phyloP scores from a whole-genome alignment of 2,113 vertebrate genomes.

The Pampusana beccarii region DNA sequence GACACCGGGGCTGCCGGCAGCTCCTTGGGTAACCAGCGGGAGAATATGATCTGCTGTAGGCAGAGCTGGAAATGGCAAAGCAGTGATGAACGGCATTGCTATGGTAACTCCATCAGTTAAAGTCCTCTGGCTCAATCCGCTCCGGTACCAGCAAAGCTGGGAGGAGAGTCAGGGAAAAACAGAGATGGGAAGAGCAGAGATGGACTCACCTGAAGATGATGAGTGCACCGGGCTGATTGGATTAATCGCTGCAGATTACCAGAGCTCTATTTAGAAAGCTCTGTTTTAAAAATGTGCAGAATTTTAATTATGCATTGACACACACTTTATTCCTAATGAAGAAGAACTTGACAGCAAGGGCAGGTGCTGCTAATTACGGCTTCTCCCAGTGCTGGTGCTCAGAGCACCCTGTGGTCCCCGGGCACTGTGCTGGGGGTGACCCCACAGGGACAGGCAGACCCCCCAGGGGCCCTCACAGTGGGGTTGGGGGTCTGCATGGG shows the following conservation, averaged over 20 bases:
- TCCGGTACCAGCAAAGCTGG: background rate
- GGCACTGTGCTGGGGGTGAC: accelerated
- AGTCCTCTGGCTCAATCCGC: background rate
- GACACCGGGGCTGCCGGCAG: background rate
- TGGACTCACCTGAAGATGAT: constrained; percentile 33
- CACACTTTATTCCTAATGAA: background rate
- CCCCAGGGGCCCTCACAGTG: accelerated
- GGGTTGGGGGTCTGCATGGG: background rate
- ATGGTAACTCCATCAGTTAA: constrained; percentile 56
- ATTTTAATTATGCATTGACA: constrained; percentile 47
- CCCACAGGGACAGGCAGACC: background rate
- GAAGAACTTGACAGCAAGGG: constrained; percentile 14
- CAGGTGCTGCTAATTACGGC: background rate
- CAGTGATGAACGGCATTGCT: constrained; percentile 33
- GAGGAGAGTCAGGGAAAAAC: background rate
- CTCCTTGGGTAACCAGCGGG: background rate
- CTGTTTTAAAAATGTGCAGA: constrained; percentile 35
- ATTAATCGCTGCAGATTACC: background rate
- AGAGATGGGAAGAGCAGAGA: background rate
- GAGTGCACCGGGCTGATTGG: background rate
- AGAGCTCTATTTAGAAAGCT: constrained; percentile 18
- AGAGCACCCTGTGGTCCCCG: accelerated
- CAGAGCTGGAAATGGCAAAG: constrained; percentile 21
- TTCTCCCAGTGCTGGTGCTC: background rate
- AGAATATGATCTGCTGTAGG: background rate